phyloP scores from a whole-genome alignment of 2,113 vertebrate species.

The Myotis davidii region DNA sequence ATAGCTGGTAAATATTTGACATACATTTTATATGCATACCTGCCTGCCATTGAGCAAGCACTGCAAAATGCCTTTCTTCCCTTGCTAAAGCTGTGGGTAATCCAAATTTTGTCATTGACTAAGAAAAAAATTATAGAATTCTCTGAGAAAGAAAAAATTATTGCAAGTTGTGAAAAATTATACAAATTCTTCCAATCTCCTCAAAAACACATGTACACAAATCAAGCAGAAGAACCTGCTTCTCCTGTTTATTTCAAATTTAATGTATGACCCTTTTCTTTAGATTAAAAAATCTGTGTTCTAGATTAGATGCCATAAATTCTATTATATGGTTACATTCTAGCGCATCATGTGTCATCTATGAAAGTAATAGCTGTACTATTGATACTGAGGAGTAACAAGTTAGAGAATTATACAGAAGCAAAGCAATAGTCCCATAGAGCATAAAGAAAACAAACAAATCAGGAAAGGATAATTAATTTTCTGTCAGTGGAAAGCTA shows the following conservation, averaged over 20 bases:
- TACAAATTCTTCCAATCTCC: not conserved
- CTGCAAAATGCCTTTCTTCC: not conserved
- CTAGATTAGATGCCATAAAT: constrained; percentile 64
- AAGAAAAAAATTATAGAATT: not conserved
- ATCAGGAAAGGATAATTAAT: constrained; percentile 70
- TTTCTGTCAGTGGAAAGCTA: constrained; percentile 71
- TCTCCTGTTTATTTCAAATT: constrained; percentile 44
- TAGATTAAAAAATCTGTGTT: constrained; percentile 60
- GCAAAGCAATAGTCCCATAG: constrained; percentile 35
- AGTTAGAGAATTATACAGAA: constrained; percentile 65
- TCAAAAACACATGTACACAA: not conserved
- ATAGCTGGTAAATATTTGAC: not conserved
- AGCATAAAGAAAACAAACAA: constrained; percentile 73
- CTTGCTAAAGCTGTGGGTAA: not conserved
- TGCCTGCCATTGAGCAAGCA: not conserved
- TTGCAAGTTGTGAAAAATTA: not conserved
- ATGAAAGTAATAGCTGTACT: constrained; percentile 71
- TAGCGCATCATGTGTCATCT: constrained; percentile 65
- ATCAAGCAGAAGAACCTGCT: not conserved
- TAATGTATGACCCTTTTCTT: constrained; percentile 57
- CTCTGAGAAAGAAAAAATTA: not conserved
- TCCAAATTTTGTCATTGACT: not conserved
- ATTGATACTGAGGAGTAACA: constrained; percentile 65
- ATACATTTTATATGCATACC: not conserved
- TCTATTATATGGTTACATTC: constrained; percentile 73